Evolutionary conservation across 2,113 vertebrate species (phyloP).

Genomic region (human (Homo sapiens)): GRCh38 chr1:30959001-30959500

Average conservation of each 20-base stretch:
- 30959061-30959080: conserved; percentile 29
- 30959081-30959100: not conserved
- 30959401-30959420: not conserved
- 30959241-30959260: not conserved
- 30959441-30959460: not conserved
- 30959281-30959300: not conserved
- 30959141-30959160: not conserved
- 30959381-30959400: not conserved
- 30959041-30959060: not conserved
- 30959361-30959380: not conserved
- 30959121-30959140: not conserved
- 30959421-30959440: not conserved
- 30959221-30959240: conserved; percentile 1
- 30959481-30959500: not conserved
- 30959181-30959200: not conserved
- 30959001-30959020: not conserved
- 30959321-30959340: not conserved
- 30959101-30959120: not conserved
- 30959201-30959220: not conserved
- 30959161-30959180: not conserved
- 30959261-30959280: not conserved
- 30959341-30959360: not conserved
- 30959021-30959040: not conserved
- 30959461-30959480: not conserved
- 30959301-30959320: not conserved